Evolutionary conservation across 2,113 vertebrate genomes (phyloP).

Genomic region (Ctenomys sociabilis): DNA sequence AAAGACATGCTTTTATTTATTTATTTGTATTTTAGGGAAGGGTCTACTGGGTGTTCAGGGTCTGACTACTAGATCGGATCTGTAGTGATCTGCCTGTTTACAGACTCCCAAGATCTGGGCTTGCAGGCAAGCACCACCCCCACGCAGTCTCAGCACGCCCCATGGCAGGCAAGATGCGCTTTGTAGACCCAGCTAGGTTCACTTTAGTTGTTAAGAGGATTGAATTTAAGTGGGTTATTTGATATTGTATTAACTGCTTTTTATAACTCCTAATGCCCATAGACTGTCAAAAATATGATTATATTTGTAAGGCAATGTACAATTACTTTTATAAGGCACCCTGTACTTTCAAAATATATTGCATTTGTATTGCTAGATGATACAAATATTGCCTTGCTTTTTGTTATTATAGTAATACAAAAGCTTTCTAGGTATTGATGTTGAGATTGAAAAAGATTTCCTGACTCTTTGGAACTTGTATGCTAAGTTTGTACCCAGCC

Average conservation of each 20-base stretch:
- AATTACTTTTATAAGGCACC: neutral
- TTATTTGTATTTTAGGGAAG: no score
- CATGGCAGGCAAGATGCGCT: no score
- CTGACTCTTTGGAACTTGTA: neutral
- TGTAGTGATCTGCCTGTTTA: no score
- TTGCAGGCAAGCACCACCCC: no score
- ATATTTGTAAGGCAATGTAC: neutral
- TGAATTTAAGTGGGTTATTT: neutral
- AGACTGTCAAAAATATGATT: neutral
- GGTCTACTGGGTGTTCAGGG: no score
- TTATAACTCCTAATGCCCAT: neutral
- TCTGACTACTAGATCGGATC: no score
- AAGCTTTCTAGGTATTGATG: neutral
- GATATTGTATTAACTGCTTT: neutral
- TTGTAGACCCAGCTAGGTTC: no score
- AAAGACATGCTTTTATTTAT: neutral
- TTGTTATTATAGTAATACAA: neutral
- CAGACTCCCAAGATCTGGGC: no score
- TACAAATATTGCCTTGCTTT: neutral
- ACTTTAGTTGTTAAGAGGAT: neutral
- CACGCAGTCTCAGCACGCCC: no score
- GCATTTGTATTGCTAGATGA: neutral
- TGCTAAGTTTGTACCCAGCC: neutral
- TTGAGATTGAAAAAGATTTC: neutral
- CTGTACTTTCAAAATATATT: neutral